phyloP scores from a whole-genome alignment of 2,113 vertebrate species.

The Elachura formosa region DNA sequence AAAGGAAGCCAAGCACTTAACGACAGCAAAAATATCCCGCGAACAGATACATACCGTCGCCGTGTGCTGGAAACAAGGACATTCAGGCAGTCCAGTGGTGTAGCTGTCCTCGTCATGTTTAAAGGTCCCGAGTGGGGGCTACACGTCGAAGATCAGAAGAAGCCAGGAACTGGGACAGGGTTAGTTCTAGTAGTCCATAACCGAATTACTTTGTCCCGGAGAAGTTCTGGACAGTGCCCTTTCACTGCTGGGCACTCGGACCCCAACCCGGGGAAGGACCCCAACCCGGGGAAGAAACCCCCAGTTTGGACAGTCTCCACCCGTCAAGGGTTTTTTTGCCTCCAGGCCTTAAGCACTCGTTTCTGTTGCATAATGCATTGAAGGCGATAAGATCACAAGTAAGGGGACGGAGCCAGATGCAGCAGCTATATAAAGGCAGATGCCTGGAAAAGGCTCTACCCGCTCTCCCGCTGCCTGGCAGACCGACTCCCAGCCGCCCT shows the following conservation, averaged over 20 bases:
- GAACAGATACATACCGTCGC: fast-evolving
- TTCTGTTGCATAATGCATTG: not conserved
- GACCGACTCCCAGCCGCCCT: fast-evolving
- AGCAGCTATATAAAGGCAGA: fast-evolving
- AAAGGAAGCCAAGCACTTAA: not conserved
- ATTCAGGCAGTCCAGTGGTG: fast-evolving
- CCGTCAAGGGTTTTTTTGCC: fast-evolving
- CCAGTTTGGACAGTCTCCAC: fast-evolving
- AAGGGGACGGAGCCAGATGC: not conserved
- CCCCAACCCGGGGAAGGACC: fast-evolving
- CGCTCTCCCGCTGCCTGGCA: fast-evolving
- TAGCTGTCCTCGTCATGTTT: not conserved
- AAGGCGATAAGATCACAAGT: fast-evolving
- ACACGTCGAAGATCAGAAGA: not conserved
- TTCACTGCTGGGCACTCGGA: not conserved
- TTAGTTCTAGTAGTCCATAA: fast-evolving
- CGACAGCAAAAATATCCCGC: not conserved
- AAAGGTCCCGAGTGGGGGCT: fast-evolving
- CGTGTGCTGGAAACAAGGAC: not conserved
- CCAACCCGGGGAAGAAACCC: fast-evolving
- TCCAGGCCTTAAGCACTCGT: fast-evolving
- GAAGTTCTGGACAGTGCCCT: fast-evolving
- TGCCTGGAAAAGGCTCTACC: not conserved
- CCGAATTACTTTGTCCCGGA: fast-evolving
- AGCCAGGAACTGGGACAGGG: fast-evolving